phyloP scores from a whole-genome alignment of 2,113 vertebrate species.

The Psilopsiagon aurifrons region DNA sequence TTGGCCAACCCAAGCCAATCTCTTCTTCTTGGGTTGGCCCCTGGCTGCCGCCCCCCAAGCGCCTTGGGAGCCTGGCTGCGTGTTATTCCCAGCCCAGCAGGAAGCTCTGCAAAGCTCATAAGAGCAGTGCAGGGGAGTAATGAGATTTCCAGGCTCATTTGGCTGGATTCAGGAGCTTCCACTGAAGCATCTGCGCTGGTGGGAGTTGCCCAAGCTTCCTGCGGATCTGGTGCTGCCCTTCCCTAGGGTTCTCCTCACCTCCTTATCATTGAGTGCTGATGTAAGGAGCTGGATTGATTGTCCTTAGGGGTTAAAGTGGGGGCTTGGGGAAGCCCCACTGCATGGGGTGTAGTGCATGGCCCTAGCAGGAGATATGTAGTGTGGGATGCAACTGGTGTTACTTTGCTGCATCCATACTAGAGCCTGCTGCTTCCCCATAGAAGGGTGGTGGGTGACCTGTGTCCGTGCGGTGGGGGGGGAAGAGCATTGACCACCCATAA shows the following conservation, averaged over 20 bases:
- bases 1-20: background rate
- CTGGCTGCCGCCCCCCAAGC: background rate
- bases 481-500: background rate
- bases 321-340: background rate
- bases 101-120: constrained; percentile 65
- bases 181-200: background rate
- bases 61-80: background rate
- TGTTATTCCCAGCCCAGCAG: constrained; percentile 49
- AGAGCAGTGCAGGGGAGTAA: background rate
- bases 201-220: background rate
- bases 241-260: background rate
- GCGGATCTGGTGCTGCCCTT: background rate
- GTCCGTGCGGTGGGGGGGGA: background rate
- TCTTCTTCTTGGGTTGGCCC: background rate
- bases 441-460: background rate
- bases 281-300: background rate
- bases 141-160: constrained; percentile 58
- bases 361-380: fast-evolving
- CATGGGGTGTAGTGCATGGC: fast-evolving
- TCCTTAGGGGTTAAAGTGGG: background rate
- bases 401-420: background rate
- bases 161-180: constrained; percentile 4
- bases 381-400: fast-evolving
- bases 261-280: background rate
- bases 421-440: fast-evolving